Base-by-base conservation (phyloP, 92 coral and sea anemone genomes). In the Umimayanthus chanpuru region DNA sequence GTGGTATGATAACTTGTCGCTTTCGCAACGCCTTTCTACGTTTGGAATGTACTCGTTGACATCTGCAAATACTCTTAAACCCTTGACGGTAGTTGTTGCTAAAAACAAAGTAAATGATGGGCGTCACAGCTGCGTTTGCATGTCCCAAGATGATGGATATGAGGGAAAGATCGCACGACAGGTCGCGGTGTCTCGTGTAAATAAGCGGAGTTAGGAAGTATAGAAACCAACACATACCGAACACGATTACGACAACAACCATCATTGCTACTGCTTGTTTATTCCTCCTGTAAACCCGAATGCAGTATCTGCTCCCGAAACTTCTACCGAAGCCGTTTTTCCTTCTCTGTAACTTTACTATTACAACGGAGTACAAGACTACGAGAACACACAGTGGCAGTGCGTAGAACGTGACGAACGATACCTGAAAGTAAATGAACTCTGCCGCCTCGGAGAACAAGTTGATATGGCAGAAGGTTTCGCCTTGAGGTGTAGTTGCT, bases 21-120 rank as follows among this genome's bases (percentile, higher is more conserved):
- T 9, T 78, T 49, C 82, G 58, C 9, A 78, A 29, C 66, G 30
- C 66, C 18, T 9, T 25, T 78, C 38, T 38, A 39, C 82, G 39
- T 44, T 25, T 44, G n/a, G 65, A 49, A 49, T 50, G 32, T 6
- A 6, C n/a, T 43, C 38, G 58, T 14, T 47, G 30, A 47, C 81
- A 77, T 44, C 38, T 49, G 7, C 49, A 9, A 78, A 78, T 50
- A 25, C 65, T 50, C 82, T 49, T 78, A 1, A 78, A 53, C 39
- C 82, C 82, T 9, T 78, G 82, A 0, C 65, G 82, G 36, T 78
- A 78, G 36, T 78, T 78, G 4, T 78, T 78, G n/a, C 82, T 78
- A 53, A 78, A 78, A 5, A 50, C 56, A 43, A 78, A 78, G 41
- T 78, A 78, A 1, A 78, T 49, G 18, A 53, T 28, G 9, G 82